Evolutionary conservation across 2,797 vertebrate genomes (phyloP), one percentile per base, ranked within the genome.

Genomic region (Typhlichthys subterraneus): DNA sequence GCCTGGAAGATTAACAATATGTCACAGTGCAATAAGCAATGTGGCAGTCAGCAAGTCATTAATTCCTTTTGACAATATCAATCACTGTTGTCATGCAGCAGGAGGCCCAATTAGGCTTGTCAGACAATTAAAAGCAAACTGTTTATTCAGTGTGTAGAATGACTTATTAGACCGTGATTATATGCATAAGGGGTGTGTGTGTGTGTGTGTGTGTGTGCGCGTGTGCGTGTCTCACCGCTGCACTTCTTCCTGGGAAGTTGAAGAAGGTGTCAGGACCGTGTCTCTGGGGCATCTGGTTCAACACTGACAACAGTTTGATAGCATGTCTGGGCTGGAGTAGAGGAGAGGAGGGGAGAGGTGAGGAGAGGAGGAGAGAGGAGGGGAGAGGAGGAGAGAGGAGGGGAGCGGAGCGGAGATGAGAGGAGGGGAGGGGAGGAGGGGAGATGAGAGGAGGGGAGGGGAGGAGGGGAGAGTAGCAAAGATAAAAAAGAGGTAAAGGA

Each of bases 221-320:
- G 53, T 11, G 56, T 33, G 42, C 19, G n/a, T 3, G 54, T 91
- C 96, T 96, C 91, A 99, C 98, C 91, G 98, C 98, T 88, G 98
- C 98, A 92, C 96, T 99, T 89, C 97, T 96, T 87, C 97, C 97
- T 69, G 98, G 98, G 76, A 99, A 99, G 93, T 99, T 99, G 92
- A 99, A 99, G 94, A 99, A 99, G 57, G 98, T 99, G 89, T 99
- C 98, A 67, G 97, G 98, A 72, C 98, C 98, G 15, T 99, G 97
- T 92, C 97, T 95, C 90, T 99, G 98, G 81, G 98, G 97, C 97
- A 99, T 99, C 92, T 99, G 97, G 93, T 99, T 99, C 91, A 99
- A 93, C 83, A 99, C 97, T 55, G 98, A 99, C 78, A 99, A 85
- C 63, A 99, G 93, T 83, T 99, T 99, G 88, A 99, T 95, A 1